Percentiles rank a stretch among this genome's conserved stretches.
Evolutionary conservation across 2,888 invertebrate genomes (phyloP).

Genomic region (Aleiodes alternator): DNA sequence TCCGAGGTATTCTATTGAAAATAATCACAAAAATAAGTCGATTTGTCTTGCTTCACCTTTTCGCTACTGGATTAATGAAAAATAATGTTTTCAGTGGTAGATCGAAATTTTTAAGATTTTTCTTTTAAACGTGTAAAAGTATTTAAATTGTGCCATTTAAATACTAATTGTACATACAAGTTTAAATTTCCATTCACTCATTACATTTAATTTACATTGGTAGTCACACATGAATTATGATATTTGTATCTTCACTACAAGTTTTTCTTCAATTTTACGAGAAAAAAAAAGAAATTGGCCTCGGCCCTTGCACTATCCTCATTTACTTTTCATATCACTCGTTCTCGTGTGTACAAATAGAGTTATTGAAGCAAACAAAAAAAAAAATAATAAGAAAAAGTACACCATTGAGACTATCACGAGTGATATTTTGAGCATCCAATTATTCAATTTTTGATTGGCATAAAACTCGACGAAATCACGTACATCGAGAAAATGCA

Average conservation of each 20-base stretch:
- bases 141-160: slow-evolving; percentile 9
- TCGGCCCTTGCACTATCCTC: too few species aligned
- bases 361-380: background rate
- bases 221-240: slow-evolving; percentile 22
- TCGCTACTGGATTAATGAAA: too few species aligned
- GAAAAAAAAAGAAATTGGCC: too few species aligned
- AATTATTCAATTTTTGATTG: slow-evolving; percentile 22
- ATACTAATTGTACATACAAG: background rate
- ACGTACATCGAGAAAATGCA: slow-evolving; percentile 4
- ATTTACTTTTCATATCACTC: background rate
- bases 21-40: too few species aligned
- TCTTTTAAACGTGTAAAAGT: slow-evolving; percentile 9
- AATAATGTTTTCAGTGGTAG: too few species aligned
- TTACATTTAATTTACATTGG: slow-evolving; percentile 1
- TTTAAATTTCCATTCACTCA: slow-evolving; percentile 3
- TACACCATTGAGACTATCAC: too few species aligned
- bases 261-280: too few species aligned
- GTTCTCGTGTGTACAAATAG: slow-evolving; percentile 8
- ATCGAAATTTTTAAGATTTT: too few species aligned
- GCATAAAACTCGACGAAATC: slow-evolving; percentile 3
- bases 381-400: background rate
- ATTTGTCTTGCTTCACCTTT: too few species aligned
- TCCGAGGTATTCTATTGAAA: too few species aligned
- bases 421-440: slow-evolving; percentile 17
- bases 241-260: background rate